Evolutionary conservation across 2,888 invertebrate species (phyloP), one percentile per base, ranked within the genome.

Genomic region (Latrodectus elegans): DNA sequence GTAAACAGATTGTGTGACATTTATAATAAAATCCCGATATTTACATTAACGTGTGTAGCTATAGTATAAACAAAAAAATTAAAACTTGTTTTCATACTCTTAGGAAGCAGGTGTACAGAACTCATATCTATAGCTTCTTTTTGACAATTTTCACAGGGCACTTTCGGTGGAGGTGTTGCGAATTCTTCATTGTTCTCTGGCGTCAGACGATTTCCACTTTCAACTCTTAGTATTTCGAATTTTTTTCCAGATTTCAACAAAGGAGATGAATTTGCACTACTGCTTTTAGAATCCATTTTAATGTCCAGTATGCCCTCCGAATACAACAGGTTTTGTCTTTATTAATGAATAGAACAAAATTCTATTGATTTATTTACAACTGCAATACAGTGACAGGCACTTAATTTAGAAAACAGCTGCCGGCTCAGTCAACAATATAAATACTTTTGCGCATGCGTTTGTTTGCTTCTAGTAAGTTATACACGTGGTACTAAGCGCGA

Each of bases 381-480:
- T 15, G 26, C 17, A 8, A 12, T 9, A 67, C 52, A 51, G 49
- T 53, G 70, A 70, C 74, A 75, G 67, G 38, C 49, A 14, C 17
- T 67, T 64, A 38, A 80, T 26, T 26, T 60, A 17, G 52, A 11
- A 64, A 72, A 15, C 84, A 84, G 84, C 84, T 84, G 84, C 78
- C 84, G 84, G 68, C 65, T 68, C 51, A 38, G 64, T 67, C 78
- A 78, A 84, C 84, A 84, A 84, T 49, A 78, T 49, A 70, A 38
- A 9, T 64, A 52, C 12, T 8, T 70, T 26, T 64, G 79, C 85
- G 85, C 85, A 85, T 85, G 85, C 85, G 85, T 80, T 70, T 55
- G 72, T 55, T 78, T 72, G 81, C 74, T 55, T 71, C 26, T n/a
- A 22, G 55, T 51, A 49, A 17, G 15, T 38, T 68, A 68, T 68